A percentile compares a stretch with the other conserved stretches of the same genome.
phyloP scores from a whole-genome alignment of 2,888 invertebrate species.

The Drosophila helvetica region DNA sequence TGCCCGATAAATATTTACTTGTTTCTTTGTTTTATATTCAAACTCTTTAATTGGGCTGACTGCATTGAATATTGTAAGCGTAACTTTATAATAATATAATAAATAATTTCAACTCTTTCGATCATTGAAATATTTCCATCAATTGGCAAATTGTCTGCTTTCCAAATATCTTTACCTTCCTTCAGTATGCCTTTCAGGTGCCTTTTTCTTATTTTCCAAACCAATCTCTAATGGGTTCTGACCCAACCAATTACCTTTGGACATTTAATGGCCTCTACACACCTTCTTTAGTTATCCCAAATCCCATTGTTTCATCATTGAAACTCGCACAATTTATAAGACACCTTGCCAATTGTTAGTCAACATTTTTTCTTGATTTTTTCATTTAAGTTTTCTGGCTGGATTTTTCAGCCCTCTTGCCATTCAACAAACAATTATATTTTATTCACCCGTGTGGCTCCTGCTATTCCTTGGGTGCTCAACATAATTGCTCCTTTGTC shows the following conservation, averaged over 20 bases:
- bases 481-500: constrained; percentile 73
- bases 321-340: constrained; percentile 10
- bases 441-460: constrained; percentile 19
- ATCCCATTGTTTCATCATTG: constrained; percentile 23
- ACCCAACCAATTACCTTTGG: constrained; percentile 11
- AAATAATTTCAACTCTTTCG: too few species aligned
- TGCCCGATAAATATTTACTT: too few species aligned
- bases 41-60: too few species aligned
- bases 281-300: constrained; percentile 4
- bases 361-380: constrained; percentile 61
- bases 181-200: too few species aligned
- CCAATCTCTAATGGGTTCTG: constrained; percentile 5
- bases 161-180: neutral
- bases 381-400: constrained; percentile 59
- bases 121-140: too few species aligned
- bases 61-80: too few species aligned
- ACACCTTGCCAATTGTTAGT: constrained; percentile 58
- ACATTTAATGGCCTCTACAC: constrained; percentile 11
- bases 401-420: constrained; percentile 61
- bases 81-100: too few species aligned
- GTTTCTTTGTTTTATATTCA: too few species aligned
- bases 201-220: neutral
- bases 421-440: constrained; percentile 26
- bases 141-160: too few species aligned
- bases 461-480: constrained; percentile 41